These are phyloP conservation scores for Anableps anableps DNA, from an alignment of 2,797 vertebrate species.

Conservation along the genomic window DNA sequence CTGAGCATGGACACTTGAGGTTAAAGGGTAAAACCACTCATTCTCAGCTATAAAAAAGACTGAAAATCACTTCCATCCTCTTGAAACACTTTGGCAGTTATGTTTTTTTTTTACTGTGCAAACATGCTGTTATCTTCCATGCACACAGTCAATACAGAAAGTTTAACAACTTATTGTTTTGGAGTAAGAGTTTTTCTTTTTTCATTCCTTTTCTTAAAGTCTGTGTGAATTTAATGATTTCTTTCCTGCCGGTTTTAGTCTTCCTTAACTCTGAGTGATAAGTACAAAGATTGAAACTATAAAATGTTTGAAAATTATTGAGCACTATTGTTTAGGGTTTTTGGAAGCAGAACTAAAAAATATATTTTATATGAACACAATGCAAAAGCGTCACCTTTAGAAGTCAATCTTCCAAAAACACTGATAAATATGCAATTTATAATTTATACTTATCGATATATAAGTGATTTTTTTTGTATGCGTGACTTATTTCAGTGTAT, in stretches of 20 bases:
- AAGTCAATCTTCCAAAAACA: not conserved
- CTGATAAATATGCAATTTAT: not conserved
- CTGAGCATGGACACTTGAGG: constrained; percentile 43
- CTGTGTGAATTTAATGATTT: not conserved
- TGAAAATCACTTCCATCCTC: constrained; percentile 23
- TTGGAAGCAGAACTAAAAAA: not conserved
- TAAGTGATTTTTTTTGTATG: no score
- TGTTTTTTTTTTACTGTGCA: not conserved
- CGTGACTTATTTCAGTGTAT: no score
- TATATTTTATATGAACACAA: not conserved
- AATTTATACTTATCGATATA: no score
- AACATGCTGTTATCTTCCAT: constrained; percentile 14
- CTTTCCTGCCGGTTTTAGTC: not conserved
- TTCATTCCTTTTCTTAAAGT: not conserved
- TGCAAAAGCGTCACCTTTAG: not conserved
- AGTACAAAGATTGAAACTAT: not conserved
- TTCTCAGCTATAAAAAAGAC: constrained; percentile 36
- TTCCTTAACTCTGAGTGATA: not conserved
- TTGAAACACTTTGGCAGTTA: constrained; percentile 33
- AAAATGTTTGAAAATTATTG: not conserved
- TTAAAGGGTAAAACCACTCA: constrained; percentile 61
- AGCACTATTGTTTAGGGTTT: not conserved
- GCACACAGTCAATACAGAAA: not conserved
- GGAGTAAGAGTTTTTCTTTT: not conserved
- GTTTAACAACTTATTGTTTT: not conserved